Evolutionary conservation across 2,113 vertebrate species (phyloP).

Genomic region (Stegastes partitus): DNA sequence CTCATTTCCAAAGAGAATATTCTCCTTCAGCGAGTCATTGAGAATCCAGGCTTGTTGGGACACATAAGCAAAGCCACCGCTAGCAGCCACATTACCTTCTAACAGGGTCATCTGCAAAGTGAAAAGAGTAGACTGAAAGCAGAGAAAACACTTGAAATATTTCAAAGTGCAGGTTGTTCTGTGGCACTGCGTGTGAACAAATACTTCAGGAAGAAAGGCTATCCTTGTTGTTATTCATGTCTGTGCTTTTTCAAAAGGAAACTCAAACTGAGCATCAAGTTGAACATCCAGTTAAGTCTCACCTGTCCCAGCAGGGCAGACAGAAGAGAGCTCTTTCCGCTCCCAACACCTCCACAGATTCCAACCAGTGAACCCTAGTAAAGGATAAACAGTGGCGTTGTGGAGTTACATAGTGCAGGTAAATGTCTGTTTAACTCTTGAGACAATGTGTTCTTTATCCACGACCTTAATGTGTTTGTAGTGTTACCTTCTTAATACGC

Average conservation of each 20-base stretch:
- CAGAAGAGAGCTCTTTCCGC: constrained; percentile 88
- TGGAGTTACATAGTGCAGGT: neutral
- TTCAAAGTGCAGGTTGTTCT: neutral
- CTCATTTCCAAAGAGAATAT: constrained; percentile 86
- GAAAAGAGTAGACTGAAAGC: constrained; percentile 9
- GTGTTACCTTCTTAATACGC: constrained; percentile 81
- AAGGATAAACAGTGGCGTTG: neutral
- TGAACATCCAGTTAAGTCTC: constrained; percentile 34
- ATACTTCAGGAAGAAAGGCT: neutral
- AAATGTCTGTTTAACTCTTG: neutral
- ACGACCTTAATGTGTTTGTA: neutral
- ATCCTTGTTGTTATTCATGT: constrained; percentile 9
- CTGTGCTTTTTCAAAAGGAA: constrained; percentile 5
- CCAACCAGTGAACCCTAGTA: constrained; percentile 86
- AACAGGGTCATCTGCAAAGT: constrained; percentile 85
- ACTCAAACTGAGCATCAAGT: neutral
- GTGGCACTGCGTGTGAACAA: neutral
- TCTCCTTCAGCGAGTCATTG: constrained; percentile 86
- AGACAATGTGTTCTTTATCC: neutral
- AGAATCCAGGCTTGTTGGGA: constrained; percentile 90
- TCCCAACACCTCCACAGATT: constrained; percentile 87
- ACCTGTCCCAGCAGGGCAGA: constrained; percentile 89
- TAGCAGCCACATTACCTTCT: constrained; percentile 83
- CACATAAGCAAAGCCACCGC: constrained; percentile 83
- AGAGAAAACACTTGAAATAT: constrained; percentile 10